These are phyloP conservation scores for Acrossocheilus wenchowensis DNA, from an alignment of 2,797 vertebrate genomes.

Conservation along the genomic window DNA sequence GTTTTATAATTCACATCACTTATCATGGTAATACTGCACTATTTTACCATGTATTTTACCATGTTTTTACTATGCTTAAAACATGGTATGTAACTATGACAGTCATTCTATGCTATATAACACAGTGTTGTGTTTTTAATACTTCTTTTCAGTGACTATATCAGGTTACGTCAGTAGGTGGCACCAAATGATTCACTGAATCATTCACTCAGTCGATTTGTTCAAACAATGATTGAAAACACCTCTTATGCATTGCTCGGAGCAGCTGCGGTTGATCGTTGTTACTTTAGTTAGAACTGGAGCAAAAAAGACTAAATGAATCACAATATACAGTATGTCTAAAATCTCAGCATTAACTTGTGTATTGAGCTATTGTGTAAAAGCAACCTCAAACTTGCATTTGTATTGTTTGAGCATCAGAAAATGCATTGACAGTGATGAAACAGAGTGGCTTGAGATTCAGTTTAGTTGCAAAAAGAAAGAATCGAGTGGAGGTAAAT, in stretches of 20 bases:
- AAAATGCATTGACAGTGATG: slow-evolving; percentile 18
- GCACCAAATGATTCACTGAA: not conserved
- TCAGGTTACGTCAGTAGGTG: not conserved
- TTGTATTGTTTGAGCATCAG: not conserved
- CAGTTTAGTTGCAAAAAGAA: slow-evolving; percentile 47
- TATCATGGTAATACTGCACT: too few relatives aligned
- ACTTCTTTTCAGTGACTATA: not conserved
- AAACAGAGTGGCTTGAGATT: slow-evolving; percentile 39
- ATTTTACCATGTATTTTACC: too few relatives aligned
- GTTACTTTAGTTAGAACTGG: not conserved
- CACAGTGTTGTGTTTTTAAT: not conserved
- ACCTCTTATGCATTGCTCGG: rapidly evolving
- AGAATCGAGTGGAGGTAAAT: slow-evolving; percentile 15
- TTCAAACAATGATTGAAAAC: not conserved
- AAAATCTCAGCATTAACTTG: not conserved
- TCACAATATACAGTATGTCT: not conserved
- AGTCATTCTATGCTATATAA: not conserved
- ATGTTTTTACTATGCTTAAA: too few relatives aligned
- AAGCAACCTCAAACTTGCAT: not conserved
- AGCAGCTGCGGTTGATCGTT: not conserved
- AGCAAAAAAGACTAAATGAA: not conserved
- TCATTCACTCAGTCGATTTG: not conserved
- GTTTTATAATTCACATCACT: too few relatives aligned
- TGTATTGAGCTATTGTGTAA: not conserved
- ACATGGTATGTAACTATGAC: too few relatives aligned